Evolutionary conservation across 1,140 invertebrate species (phyloP), one percentile per base, ranked within the genome.

Genomic region (Panagrolaimus sp.): DNA sequence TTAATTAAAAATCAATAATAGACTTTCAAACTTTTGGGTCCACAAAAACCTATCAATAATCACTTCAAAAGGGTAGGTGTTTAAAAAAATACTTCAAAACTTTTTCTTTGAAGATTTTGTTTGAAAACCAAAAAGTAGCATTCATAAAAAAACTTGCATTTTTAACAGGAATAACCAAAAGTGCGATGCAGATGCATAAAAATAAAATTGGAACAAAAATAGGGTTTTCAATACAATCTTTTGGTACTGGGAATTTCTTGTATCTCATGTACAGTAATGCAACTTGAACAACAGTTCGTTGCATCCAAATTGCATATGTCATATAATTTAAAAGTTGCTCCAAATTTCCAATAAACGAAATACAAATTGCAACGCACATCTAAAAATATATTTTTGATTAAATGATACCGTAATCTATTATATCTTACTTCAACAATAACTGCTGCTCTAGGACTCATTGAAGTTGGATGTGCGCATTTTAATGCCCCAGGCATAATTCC

Each of bases 241-340:
- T 24, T 0, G 68, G 72, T 6, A 69, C 24, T 1, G 64, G n/a
- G 17, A 67, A 70, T 43, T 70, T 28, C 55, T 68, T 75, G 43
- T 63, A 73, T n/a, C 72, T 28, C 73, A 73, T 73, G 48, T 64
- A 73, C 8, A 73, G 26, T 1, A 73, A 43, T 14, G 72, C 72
- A n/a, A 75, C 71, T 67, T 68, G 71, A 12, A 72, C 70, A 32
- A 55, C 26, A 3, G 43, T 17, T 44, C 71, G 7, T 14, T 73
- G 63, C 46, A 73, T 32, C 65, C 32, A 55, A 21, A 63, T 43
- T n/a, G 70, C 70, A 28, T 38, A 71, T 15, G 71, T 63, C 70
- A 71, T 73, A 55, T 71, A 71, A 14, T 21, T 43, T 38, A 71
- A 17, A 4, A 71, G 28, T 14, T 71, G 38, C 17, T 71, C 69